These are phyloP conservation scores for Percopsis omiscomaycus DNA, from an alignment of 2,797 vertebrate genomes.

Conservation along the genomic window DNA sequence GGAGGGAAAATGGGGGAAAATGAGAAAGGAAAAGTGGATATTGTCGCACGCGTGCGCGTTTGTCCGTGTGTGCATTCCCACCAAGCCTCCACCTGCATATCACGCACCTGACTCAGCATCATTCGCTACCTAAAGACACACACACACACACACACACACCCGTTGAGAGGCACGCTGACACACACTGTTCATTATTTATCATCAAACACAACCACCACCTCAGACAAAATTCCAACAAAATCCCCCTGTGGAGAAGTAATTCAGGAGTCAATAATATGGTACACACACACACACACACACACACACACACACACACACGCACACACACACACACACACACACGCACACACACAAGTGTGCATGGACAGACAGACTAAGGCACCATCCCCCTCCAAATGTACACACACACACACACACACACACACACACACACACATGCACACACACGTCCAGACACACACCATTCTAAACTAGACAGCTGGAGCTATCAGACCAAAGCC, in stretches of 20 bases:
- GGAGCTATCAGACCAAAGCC: slow-evolving; percentile 71
- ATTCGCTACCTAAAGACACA: slow-evolving; percentile 13
- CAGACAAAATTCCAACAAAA: slow-evolving; percentile 53
- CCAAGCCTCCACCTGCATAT: slow-evolving; percentile 53
- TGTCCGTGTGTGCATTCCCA: slow-evolving; percentile 3
- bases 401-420: neutral
- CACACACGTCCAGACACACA: neutral
- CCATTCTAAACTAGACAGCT: slow-evolving; percentile 66
- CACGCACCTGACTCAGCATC: slow-evolving; percentile 67
- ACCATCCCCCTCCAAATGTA: neutral
- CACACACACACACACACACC: slow-evolving; percentile 20
- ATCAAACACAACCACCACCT: slow-evolving; percentile 23
- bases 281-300: slow-evolving; percentile 1
- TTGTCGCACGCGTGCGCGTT: slow-evolving; percentile 15
- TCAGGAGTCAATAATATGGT: slow-evolving; percentile 60
- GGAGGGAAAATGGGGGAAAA: slow-evolving; percentile 2
- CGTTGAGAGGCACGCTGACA: neutral
- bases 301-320: slow-evolving; percentile 17
- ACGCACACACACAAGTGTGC: slow-evolving; percentile 19
- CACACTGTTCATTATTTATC: neutral
- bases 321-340: slow-evolving; percentile 15
- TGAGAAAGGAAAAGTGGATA: slow-evolving; percentile 22
- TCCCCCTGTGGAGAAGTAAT: slow-evolving; percentile 58
- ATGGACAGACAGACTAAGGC: slow-evolving; percentile 4
- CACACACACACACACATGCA: slow-evolving; percentile 6